Percentiles rank a stretch among this genome's conserved stretches.
Conservation (phyloP, 2,113 vertebrate genomes). For the Rhegmatorhina hoffmannsi region DNA sequence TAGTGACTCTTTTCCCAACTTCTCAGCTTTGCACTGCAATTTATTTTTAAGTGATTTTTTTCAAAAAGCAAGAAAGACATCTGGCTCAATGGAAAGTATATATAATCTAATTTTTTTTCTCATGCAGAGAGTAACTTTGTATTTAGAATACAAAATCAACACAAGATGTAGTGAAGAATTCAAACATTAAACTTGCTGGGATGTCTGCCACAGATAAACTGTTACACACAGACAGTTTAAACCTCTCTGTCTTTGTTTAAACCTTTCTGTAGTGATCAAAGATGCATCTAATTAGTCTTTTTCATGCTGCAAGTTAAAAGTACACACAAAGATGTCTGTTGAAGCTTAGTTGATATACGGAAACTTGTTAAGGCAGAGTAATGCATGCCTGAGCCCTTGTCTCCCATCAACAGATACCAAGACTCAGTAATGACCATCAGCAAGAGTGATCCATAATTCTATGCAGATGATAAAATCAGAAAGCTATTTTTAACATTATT, state of each 20-base stretch:
- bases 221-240: background rate
- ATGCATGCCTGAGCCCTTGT: background rate
- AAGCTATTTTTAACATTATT: background rate
- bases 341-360: background rate
- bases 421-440: background rate
- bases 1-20: background rate
- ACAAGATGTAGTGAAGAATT: conserved; percentile 61
- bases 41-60: background rate
- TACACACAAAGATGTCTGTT: background rate
- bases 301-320: background rate
- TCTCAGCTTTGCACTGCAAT: background rate
- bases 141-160: conserved; percentile 61
- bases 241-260: background rate
- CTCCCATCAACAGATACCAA: background rate
- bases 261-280: conserved; percentile 34
- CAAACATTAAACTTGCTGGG: conserved; percentile 42
- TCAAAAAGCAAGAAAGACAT: background rate
- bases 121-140: conserved; percentile 58
- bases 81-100: conserved; percentile 41
- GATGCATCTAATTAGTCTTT: conserved; percentile 8
- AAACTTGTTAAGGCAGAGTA: background rate
- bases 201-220: conserved; percentile 23
- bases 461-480: background rate
- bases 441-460: background rate
- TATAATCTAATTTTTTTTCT: conserved; percentile 53